These are phyloP conservation scores for Microctonus hyperodae DNA, from an alignment of 2,888 invertebrate species.

Conservation along the genomic window DNA sequence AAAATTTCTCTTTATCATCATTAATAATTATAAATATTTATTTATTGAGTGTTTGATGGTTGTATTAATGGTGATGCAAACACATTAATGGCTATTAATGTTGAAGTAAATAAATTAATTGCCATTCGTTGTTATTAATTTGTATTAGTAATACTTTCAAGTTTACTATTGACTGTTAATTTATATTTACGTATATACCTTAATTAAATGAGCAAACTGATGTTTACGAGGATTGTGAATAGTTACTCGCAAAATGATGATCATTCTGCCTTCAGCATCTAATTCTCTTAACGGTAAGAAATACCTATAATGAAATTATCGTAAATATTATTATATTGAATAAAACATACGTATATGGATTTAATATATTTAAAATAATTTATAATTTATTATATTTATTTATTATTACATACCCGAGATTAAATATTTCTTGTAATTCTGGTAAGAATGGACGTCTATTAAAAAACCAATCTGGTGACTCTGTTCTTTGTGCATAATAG, in stretches of 20 bases:
- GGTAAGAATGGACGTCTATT: conserved; percentile 68
- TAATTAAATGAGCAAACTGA: conserved; percentile 69
- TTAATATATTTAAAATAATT: no score
- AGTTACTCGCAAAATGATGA: conserved; percentile 69
- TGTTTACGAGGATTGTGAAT: conserved; percentile 69
- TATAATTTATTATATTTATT: not conserved
- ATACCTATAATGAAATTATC: conserved; percentile 55
- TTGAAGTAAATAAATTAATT: no score
- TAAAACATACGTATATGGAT: no score
- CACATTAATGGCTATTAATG: no score
- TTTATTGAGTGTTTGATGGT: no score
- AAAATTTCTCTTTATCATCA: no score
- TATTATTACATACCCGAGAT: conserved; percentile 64
- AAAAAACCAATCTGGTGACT: conserved; percentile 69
- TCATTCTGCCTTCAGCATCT: conserved; percentile 65
- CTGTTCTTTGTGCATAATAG: conserved; percentile 67
- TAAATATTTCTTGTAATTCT: conserved; percentile 67
- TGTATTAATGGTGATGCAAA: no score
- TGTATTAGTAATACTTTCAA: no score
- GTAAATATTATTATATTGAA: not conserved
- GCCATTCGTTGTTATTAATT: no score
- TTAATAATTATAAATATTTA: no score
- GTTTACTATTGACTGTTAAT: not conserved
- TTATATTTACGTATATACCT: conserved; percentile 52
- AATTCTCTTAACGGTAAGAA: conserved; percentile 68